phyloP scores from a whole-genome alignment of 2,888 invertebrate genomes.

The Calephelis perditalis region DNA sequence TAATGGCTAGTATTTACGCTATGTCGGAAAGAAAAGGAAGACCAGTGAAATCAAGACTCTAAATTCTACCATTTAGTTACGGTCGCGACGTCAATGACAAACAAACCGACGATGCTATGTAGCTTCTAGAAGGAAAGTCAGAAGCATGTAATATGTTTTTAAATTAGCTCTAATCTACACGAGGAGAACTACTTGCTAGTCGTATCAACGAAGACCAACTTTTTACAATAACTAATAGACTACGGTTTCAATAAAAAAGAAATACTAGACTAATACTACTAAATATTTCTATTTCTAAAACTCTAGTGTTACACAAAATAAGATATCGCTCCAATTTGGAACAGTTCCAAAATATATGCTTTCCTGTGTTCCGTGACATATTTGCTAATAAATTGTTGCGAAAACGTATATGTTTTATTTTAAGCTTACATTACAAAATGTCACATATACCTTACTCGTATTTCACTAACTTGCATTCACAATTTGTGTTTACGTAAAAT shows the following conservation, averaged over 20 bases:
- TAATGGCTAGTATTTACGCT: too few species aligned
- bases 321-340: constrained; percentile 9
- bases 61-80: too few species aligned
- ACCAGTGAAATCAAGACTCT: too few species aligned
- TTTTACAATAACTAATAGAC: too few species aligned
- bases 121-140: too few species aligned
- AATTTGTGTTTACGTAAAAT: not conserved
- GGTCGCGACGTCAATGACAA: too few species aligned
- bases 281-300: not conserved
- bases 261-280: not conserved
- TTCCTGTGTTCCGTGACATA: constrained; percentile 9
- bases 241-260: not conserved
- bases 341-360: constrained; percentile 7
- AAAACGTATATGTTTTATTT: constrained; percentile 6
- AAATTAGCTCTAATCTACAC: too few species aligned
- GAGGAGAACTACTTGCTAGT: too few species aligned
- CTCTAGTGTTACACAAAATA: not conserved
- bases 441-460: constrained; percentile 27
- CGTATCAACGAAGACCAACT: not conserved
- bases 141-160: not conserved
- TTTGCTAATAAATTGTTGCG: constrained; percentile 11
- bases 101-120: too few species aligned
- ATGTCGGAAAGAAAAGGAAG: too few species aligned
- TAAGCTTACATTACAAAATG: constrained; percentile 18
- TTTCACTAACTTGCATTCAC: too few species aligned